phyloP scores from a whole-genome alignment of 64 coral and sea anemone genomes.

The Acropora yongei region DNA sequence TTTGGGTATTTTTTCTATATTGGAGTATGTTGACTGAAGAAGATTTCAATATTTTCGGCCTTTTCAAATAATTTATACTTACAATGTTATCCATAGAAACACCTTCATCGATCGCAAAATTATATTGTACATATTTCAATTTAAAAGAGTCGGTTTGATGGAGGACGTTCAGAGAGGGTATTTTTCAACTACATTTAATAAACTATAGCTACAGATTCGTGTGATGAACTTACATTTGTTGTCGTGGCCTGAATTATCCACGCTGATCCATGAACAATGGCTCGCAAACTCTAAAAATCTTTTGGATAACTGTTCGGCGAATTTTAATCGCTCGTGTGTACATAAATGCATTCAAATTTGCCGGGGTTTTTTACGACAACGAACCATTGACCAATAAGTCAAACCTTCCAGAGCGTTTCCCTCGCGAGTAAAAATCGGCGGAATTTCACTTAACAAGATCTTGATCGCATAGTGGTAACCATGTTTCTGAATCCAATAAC shows the following conservation, averaged over 20 bases:
- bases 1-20: too few relatives aligned
- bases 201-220: not conserved
- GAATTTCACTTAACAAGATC: conserved; percentile 2
- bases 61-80: too few relatives aligned
- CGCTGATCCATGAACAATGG: not conserved
- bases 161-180: too few relatives aligned
- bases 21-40: too few relatives aligned
- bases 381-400: too few relatives aligned
- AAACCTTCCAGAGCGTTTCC: not conserved
- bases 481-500: not conserved
- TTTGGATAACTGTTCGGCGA: not conserved
- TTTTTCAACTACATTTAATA: too few relatives aligned
- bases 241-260: not conserved
- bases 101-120: too few relatives aligned
- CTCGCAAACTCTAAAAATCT: conserved; percentile 20
- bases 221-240: conserved; percentile 5
- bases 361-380: not conserved
- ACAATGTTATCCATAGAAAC: too few relatives aligned
- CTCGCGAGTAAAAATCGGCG: conserved; percentile 31
- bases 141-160: too few relatives aligned
- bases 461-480: not conserved
- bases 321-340: too few relatives aligned
- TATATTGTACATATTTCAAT: too few relatives aligned
- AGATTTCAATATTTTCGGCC: too few relatives aligned
- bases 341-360: conserved; percentile 21